Conservation (phyloP, 2,888 invertebrate species). For the Amblyteles armatorius region DNA sequence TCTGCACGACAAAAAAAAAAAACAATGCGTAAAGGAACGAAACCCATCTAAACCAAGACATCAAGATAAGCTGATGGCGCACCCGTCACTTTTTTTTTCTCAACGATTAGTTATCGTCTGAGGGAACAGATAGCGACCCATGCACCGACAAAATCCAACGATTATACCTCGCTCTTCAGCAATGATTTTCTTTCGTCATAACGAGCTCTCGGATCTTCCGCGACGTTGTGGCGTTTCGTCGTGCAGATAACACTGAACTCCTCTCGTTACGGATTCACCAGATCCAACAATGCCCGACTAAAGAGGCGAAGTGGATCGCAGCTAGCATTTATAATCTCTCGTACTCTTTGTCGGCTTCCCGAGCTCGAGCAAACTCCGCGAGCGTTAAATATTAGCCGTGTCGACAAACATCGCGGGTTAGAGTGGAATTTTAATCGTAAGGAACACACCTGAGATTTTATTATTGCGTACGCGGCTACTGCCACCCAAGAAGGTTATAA, state of each 20-base stretch:
- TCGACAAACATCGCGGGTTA: conserved; percentile 28
- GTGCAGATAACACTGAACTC: neutral
- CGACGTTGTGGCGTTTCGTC: neutral
- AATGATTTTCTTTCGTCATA: conserved; percentile 14
- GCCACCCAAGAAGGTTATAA: conserved; percentile 21
- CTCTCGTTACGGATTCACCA: neutral
- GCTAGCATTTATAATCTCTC: conserved; percentile 68
- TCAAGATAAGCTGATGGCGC: conserved; percentile 8
- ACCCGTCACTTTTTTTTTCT: neutral
- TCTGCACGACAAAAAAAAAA: neutral
- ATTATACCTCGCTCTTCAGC: conserved; percentile 22
- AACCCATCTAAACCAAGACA: neutral
- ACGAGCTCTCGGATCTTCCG: neutral
- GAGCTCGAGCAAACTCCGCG: conserved; percentile 65
- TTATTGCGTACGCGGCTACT: neutral
- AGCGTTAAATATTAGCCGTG: conserved; percentile 68
- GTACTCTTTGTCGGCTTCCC: conserved; percentile 72
- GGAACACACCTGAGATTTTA: neutral
- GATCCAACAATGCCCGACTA: neutral
- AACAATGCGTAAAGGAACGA: neutral
- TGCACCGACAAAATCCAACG: neutral
- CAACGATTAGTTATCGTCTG: conserved; percentile 8
- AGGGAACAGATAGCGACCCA: conserved; percentile 18
- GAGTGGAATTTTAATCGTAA: conserved; percentile 9
- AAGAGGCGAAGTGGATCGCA: conserved; percentile 54